Conservation (phyloP, 1,140 invertebrate species). For the Ips nitidus region DNA sequence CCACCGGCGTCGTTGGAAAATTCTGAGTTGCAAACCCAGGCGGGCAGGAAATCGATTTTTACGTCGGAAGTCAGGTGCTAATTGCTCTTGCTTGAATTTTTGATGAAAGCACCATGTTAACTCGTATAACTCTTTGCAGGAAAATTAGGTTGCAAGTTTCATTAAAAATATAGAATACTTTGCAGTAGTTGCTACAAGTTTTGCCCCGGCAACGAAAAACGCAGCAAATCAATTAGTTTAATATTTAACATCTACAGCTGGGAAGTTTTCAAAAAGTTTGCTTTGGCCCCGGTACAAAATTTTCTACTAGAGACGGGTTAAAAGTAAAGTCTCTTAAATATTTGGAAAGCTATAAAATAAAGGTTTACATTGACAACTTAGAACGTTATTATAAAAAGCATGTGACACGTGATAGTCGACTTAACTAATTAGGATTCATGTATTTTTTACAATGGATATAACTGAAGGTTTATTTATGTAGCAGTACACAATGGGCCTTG, state of each 20-base stretch:
- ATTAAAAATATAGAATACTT: too few species aligned
- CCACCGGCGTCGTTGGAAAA: constrained; percentile 9
- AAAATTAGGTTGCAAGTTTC: too few species aligned
- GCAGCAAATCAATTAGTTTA: too few species aligned
- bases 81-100: constrained; percentile 28
- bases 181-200: too few species aligned
- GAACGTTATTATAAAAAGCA: not conserved
- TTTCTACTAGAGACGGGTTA: too few species aligned
- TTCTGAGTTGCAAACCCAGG: constrained; percentile 10
- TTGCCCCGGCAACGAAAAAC: too few species aligned
- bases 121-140: not conserved
- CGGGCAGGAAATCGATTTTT: constrained; percentile 32
- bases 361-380: too few species aligned
- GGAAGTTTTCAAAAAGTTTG: too few species aligned
- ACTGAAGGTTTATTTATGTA: not conserved
- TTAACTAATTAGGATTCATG: not conserved
- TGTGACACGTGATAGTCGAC: constrained; percentile 6
- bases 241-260: too few species aligned
- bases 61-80: constrained; percentile 33
- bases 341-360: too few species aligned
- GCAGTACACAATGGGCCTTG: constrained; percentile 11
- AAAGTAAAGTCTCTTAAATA: too few species aligned
- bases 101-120: constrained; percentile 23
- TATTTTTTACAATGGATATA: not conserved
- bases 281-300: too few species aligned